Percentiles rank a stretch among this genome's conserved stretches.
phyloP scores from a whole-genome alignment of 2,888 invertebrate genomes.

The Gonocerus acuteangulatus region DNA sequence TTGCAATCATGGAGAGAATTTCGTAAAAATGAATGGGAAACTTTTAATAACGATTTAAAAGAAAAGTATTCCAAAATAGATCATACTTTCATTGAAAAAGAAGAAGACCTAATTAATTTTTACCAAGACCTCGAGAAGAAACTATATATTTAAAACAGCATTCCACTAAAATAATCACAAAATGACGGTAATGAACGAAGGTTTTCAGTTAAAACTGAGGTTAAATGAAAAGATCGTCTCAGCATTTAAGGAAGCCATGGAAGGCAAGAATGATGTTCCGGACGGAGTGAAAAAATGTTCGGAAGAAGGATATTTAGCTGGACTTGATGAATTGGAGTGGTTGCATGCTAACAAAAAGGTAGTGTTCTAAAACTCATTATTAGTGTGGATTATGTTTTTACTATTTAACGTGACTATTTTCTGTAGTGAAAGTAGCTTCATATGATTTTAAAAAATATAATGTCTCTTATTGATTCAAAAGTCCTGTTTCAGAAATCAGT shows the following conservation, averaged over 20 bases:
- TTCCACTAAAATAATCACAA: conserved; percentile 1
- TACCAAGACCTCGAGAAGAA: conserved; percentile 69
- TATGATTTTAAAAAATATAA: too few species aligned
- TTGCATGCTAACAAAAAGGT: conserved; percentile 48
- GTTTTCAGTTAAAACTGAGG: conserved; percentile 56
- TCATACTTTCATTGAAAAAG: conserved; percentile 67
- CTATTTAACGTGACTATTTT: too few species aligned
- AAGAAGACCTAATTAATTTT: conserved; percentile 64
- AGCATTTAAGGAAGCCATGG: conserved; percentile 49
- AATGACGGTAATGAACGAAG: conserved; percentile 49
- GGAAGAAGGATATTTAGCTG: conserved; percentile 42
- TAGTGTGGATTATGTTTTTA: too few species aligned
- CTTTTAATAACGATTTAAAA: conserved; percentile 70
- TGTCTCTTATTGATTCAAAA: too few species aligned
- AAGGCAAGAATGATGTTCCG: conserved; percentile 42
- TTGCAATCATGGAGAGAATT: conserved; percentile 45
- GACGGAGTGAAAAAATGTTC: conserved; percentile 28
- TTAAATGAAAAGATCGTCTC: conserved; percentile 53
- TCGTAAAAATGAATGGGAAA: conserved; percentile 59
- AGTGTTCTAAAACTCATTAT: too few species aligned
- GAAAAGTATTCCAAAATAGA: conserved; percentile 68
- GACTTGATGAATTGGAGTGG: conserved; percentile 57
- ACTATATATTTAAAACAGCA: conserved; percentile 47
- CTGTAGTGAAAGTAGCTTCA: too few species aligned
- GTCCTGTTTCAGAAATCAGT: too few species aligned